Evolutionary conservation across 2,888 invertebrate species (phyloP).

Genomic region (Dinocampus coccinellae): DNA sequence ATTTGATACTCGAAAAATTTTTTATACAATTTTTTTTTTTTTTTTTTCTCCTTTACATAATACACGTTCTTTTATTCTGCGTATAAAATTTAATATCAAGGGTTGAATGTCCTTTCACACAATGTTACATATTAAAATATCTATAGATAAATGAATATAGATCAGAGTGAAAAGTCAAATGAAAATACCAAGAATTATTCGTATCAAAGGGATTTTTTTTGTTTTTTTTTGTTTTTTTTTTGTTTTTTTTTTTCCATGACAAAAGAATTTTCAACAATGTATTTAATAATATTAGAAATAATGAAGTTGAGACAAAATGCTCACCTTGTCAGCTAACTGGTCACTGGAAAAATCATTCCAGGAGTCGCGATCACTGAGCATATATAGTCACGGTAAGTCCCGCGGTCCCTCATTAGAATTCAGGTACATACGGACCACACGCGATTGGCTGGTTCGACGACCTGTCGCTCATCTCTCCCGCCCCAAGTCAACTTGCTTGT

Average conservation of each 20-base stretch:
- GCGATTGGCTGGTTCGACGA: conserved; percentile 67
- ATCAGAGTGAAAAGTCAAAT: not conserved
- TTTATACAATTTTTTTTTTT: not conserved
- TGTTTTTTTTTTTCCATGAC: not conserved
- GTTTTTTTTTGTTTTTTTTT: no score
- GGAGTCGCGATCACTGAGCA: conserved; percentile 55
- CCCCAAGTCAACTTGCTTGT: conserved; percentile 9
- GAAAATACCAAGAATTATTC: not conserved
- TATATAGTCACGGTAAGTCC: conserved; percentile 58
- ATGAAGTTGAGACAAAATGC: conserved; percentile 42
- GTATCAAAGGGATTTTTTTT: no score
- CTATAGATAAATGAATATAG: not conserved
- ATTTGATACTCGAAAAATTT: not conserved
- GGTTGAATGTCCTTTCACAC: not conserved
- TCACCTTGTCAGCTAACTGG: conserved; percentile 59
- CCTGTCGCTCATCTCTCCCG: conserved; percentile 55
- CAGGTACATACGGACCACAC: conserved; percentile 60
- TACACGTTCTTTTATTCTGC: not conserved
- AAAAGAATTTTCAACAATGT: not conserved
- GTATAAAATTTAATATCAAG: not conserved
- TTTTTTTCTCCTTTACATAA: not conserved
- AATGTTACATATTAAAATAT: not conserved
- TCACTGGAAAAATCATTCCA: conserved; percentile 59
- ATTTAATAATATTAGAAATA: not conserved
- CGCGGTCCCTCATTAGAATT: conserved; percentile 65